These are phyloP conservation scores for Chlorops oryzae DNA, from an alignment of 1,140 invertebrate species.

Conservation along the genomic window DNA sequence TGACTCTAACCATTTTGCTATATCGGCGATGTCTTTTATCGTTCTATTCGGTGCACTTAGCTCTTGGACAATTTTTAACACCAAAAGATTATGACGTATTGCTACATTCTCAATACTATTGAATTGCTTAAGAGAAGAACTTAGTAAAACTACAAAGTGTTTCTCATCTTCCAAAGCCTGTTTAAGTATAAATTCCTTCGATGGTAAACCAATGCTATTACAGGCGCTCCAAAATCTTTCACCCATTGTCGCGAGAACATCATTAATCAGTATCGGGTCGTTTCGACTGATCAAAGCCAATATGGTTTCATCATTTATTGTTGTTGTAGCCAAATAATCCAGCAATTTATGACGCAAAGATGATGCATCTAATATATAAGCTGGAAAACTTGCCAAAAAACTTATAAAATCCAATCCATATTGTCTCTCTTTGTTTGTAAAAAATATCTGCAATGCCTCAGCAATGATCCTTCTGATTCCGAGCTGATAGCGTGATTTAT, in stretches of 20 bases:
- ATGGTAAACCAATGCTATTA: slow-evolving; percentile 11
- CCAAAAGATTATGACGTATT: slow-evolving; percentile 31
- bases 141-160: slow-evolving; percentile 31
- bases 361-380: slow-evolving; percentile 17
- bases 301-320: slow-evolving; percentile 18
- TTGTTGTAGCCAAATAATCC: slow-evolving; percentile 15
- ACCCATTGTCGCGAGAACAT: slow-evolving; percentile 10
- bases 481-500: slow-evolving; percentile 21
- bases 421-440: slow-evolving; percentile 19
- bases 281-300: slow-evolving; percentile 24
- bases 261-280: slow-evolving; percentile 17
- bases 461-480: slow-evolving; percentile 24
- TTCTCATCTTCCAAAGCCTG: slow-evolving; percentile 16
- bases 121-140: slow-evolving; percentile 26
- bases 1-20: slow-evolving; percentile 18
- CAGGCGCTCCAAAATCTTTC: slow-evolving; percentile 5
- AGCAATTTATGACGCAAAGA: slow-evolving; percentile 19
- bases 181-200: slow-evolving; percentile 25
- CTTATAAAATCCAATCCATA: slow-evolving; percentile 19
- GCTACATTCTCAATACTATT: slow-evolving; percentile 21
- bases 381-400: slow-evolving; percentile 31
- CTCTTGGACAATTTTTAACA: slow-evolving; percentile 34
- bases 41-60: slow-evolving; percentile 26
- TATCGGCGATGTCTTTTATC: slow-evolving; percentile 26
- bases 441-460: slow-evolving; percentile 17